Evolutionary conservation across 2,113 vertebrate species (phyloP).

Genomic region (Fukomys damarensis): DNA sequence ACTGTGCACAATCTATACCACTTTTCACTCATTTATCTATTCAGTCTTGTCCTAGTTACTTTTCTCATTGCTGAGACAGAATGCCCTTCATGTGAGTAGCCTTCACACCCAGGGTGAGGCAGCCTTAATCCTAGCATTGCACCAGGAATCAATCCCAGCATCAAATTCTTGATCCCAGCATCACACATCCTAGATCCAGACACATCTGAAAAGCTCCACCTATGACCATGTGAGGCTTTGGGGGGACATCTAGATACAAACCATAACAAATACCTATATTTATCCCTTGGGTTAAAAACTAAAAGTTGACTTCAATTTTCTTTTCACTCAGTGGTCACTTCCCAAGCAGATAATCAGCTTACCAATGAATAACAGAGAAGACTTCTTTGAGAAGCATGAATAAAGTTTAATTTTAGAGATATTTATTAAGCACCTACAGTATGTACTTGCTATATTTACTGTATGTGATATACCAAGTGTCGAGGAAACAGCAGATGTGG

Average conservation of each 20-base stretch:
- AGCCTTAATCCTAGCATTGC: background rate
- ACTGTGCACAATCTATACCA: background rate
- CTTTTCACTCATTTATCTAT: background rate
- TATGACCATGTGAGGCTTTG: background rate
- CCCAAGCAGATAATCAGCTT: background rate
- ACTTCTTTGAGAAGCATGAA: background rate
- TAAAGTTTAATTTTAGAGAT: background rate
- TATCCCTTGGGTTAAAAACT: background rate
- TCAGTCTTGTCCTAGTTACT: background rate
- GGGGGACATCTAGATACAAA: background rate
- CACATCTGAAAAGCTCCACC: background rate
- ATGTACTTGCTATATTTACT: background rate
- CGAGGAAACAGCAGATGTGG: background rate
- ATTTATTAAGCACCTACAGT: background rate
- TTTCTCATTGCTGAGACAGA: background rate
- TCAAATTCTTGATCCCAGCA: background rate
- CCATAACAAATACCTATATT: background rate
- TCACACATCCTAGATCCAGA: background rate
- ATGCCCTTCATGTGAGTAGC: background rate
- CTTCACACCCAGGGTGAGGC: background rate
- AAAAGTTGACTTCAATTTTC: constrained; percentile 43
- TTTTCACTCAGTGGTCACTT: constrained; percentile 12
- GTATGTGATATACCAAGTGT: background rate
- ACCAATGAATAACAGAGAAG: background rate
- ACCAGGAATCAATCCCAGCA: background rate